Percentiles rank a stretch among this genome's conserved stretches.
Conservation (phyloP, 2,888 invertebrate species). For the Lycophotia porphyrea region DNA sequence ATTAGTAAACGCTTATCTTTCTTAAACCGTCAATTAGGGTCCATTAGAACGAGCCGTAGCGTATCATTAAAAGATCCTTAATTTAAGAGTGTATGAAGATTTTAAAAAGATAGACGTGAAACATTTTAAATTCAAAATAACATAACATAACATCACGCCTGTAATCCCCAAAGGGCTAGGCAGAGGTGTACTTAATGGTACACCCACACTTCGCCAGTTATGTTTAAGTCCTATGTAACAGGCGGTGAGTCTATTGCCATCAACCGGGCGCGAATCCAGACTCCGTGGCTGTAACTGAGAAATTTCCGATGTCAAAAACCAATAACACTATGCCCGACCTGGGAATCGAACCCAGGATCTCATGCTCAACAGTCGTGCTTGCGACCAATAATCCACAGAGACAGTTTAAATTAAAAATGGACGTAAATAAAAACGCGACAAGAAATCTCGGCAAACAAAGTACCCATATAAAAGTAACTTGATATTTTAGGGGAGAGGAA, state of each 20-base stretch:
- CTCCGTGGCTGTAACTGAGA: no score
- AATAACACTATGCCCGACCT: no score
- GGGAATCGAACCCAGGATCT: no score
- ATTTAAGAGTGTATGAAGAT: neutral
- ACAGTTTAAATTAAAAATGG: neutral
- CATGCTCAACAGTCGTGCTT: no score
- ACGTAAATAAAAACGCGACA: neutral
- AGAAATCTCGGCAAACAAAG: slow-evolving; percentile 2
- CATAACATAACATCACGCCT: neutral
- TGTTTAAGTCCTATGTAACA: no score
- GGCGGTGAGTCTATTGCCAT: no score
- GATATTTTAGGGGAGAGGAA: slow-evolving; percentile 34
- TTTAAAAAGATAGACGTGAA: neutral
- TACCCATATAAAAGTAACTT: slow-evolving; percentile 38
- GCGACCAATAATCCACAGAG: no score
- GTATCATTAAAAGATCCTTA: slow-evolving; percentile 12
- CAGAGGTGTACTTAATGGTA: no score
- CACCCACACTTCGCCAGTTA: no score
- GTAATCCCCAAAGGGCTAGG: no score
- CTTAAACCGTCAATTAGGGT: slow-evolving; percentile 5
- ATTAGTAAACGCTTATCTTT: slow-evolving; percentile 36
- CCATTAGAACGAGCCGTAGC: neutral
- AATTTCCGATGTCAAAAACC: no score
- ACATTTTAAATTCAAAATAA: slow-evolving; percentile 21
- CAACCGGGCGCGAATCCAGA: no score